phyloP scores from a whole-genome alignment of 2,888 invertebrate species.

The Pachycephus smyrnensis region DNA sequence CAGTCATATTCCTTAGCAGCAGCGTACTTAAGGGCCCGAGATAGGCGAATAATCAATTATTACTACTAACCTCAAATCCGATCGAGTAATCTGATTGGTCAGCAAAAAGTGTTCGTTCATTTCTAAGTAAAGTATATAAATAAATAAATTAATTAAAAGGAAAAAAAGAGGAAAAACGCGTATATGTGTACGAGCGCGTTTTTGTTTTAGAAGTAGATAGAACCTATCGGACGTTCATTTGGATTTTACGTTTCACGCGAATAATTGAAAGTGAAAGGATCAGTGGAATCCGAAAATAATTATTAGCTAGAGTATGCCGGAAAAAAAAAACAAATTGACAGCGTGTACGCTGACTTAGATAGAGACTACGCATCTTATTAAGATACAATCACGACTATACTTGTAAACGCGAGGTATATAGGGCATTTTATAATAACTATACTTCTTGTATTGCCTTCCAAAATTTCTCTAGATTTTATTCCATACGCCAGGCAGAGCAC shows the following conservation, averaged over 20 bases:
- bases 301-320: neutral
- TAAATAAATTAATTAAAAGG: conserved; percentile 16
- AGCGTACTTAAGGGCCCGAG: neutral
- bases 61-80: conserved; percentile 36
- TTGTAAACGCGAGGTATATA: conserved; percentile 51
- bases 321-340: conserved; percentile 33
- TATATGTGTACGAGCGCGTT: neutral
- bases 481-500: neutral
- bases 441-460: conserved; percentile 56
- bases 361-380: conserved; percentile 49
- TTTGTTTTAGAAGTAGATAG: neutral
- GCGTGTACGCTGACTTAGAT: conserved; percentile 52
- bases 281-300: neutral
- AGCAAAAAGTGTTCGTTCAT: conserved; percentile 46
- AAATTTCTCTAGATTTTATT: conserved; percentile 21
- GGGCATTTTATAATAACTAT: conserved; percentile 59
- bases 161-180: conserved; percentile 24
- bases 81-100: conserved; percentile 33
- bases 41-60: conserved; percentile 3
- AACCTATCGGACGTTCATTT: conserved; percentile 19
- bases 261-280: conserved; percentile 30
- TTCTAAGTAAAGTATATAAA: conserved; percentile 38
- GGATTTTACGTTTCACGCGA: conserved; percentile 37
- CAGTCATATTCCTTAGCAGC: neutral
- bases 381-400: conserved; percentile 58